Conservation (phyloP, 1,140 invertebrate species). For the Hirudo medicinalis region DNA sequence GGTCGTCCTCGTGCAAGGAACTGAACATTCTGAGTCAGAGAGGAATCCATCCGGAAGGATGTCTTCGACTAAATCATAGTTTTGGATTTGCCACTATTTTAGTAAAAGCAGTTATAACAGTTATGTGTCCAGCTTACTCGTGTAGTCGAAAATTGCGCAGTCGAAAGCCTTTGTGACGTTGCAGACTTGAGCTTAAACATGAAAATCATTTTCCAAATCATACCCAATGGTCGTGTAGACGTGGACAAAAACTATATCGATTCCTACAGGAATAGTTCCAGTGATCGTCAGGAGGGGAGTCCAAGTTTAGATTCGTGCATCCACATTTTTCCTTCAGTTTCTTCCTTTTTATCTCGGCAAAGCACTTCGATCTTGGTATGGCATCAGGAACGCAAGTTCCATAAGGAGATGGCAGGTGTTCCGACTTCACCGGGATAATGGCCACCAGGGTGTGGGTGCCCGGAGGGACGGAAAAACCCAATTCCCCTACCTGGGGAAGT, state of each 20-base stretch:
- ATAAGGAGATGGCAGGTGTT: neutral
- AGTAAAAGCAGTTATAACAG: too few species aligned
- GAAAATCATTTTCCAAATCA: too few species aligned
- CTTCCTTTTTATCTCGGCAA: neutral
- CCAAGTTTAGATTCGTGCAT: neutral
- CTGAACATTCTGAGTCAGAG: neutral
- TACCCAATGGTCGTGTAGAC: too few species aligned
- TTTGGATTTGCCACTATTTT: neutral
- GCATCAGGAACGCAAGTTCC: neutral
- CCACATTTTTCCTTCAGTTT: conserved; percentile 8
- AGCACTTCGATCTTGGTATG: conserved; percentile 4
- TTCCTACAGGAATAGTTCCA: too few species aligned
- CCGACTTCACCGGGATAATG: conserved; percentile 28
- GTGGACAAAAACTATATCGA: too few species aligned
- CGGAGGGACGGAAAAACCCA: conserved; percentile 32
- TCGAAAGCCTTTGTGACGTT: too few species aligned
- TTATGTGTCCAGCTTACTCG: too few species aligned
- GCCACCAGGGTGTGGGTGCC: conserved; percentile 33
- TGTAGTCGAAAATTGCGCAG: too few species aligned
- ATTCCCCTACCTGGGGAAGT: conserved; percentile 30
- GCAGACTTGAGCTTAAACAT: too few species aligned
- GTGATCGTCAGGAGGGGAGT: too few species aligned
- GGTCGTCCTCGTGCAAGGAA: conserved; percentile 1
- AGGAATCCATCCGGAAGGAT: neutral
- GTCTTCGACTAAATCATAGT: neutral